A percentile compares a stretch with the other conserved stretches of the same genome.
Evolutionary conservation across 2,113 vertebrate genomes (phyloP).

Genomic region (Ailurus styani): DNA sequence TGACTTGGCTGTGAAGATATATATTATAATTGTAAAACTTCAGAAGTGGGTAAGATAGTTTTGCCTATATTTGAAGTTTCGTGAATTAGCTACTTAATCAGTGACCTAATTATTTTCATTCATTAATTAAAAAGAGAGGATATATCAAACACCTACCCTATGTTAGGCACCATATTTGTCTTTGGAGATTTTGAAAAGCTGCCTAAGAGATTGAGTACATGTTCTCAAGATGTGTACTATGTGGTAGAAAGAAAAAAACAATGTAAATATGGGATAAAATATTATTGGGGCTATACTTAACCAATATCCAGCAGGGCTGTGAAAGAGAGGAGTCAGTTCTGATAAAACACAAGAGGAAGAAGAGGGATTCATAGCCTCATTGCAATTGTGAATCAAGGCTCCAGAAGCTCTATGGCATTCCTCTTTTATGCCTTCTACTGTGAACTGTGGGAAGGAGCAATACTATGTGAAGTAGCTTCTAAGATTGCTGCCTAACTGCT

Average conservation of each 20-base stretch:
- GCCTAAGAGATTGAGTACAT: not conserved
- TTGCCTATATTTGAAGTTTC: not conserved
- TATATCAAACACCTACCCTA: not conserved
- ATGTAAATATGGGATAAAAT: not conserved
- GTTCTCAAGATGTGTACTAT: not conserved
- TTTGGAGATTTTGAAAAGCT: slow-evolving; percentile 1
- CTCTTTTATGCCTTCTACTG: not conserved
- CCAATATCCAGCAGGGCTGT: not conserved
- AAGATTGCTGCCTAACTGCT: not conserved
- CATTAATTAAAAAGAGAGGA: not conserved
- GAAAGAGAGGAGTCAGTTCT: not conserved
- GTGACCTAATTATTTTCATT: not conserved
- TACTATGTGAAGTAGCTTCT: not conserved
- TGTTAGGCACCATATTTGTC: not conserved
- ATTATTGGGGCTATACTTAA: not conserved
- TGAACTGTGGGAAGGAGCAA: not conserved
- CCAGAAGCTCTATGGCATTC: not conserved
- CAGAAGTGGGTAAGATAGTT: not conserved
- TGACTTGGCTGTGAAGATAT: not conserved
- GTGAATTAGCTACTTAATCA: not conserved
- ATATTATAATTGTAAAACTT: slow-evolving; percentile 12
- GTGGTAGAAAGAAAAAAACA: not conserved
- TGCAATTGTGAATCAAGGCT: not conserved
- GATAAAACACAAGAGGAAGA: not conserved
- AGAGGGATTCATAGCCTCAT: not conserved